A percentile compares a stretch with the other conserved stretches of the same genome.
These are phyloP conservation scores for Nomada goodeniana DNA, from an alignment of 2,888 invertebrate species.

Conservation along the genomic window DNA sequence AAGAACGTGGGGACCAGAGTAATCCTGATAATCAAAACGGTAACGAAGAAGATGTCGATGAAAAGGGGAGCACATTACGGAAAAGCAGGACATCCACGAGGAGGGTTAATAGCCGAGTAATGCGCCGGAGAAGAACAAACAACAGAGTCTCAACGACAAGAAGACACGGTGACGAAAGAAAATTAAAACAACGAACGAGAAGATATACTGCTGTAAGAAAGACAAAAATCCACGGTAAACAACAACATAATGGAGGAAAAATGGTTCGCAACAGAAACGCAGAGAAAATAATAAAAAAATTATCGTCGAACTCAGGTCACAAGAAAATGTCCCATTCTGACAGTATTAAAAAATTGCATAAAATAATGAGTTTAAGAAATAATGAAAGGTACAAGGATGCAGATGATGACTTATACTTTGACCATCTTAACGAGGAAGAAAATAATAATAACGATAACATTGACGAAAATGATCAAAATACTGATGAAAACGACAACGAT, in stretches of 20 bases:
- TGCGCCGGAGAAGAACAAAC: not conserved
- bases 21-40: not conserved
- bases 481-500: not conserved
- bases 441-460: not conserved
- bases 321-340: not conserved
- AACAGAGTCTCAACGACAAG: not conserved
- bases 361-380: not conserved
- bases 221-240: not conserved
- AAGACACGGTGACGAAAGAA: not conserved
- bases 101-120: not conserved
- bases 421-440: not conserved
- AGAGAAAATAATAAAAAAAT: not conserved
- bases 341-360: not conserved
- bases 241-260: not conserved
- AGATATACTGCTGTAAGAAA: not conserved
- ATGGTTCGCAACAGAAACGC: too few relatives aligned
- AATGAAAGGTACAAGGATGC: not conserved
- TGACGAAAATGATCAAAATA: not conserved
- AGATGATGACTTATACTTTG: slow-evolving; percentile 16
- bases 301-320: not conserved
- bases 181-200: not conserved
- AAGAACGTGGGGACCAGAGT: not conserved
- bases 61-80: not conserved
- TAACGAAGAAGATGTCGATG: not conserved
- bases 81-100: not conserved